Base-by-base conservation (phyloP, 2,113 vertebrate species). In the Isurus oxyrinchus region DNA sequence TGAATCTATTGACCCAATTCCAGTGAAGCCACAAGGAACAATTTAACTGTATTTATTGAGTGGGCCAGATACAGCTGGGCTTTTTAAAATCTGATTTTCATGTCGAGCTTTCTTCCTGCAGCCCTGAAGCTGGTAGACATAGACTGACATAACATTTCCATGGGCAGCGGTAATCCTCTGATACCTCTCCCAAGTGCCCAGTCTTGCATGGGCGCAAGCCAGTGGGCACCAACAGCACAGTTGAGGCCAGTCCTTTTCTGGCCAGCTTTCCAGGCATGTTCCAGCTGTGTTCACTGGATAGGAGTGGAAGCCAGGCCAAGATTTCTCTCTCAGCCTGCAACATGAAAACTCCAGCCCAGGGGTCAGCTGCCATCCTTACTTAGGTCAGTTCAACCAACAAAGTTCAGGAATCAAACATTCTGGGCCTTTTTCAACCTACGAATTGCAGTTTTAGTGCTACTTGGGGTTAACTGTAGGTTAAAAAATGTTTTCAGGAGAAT, bases 291-390 rank as follows among this genome's bases (percentile, higher is more conserved):
- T 44, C 69, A 44, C 49, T 23, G 81, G 40, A 86, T n/a, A 49
- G 23, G 2, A 7, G 84, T 87, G 27, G 55, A 59, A 57, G 27
- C 86, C 86, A 55, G 86, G 86, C 25, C 8, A 1, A 25, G 49
- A 1, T 25, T 27, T 11, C 10, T 25, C 2, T 10, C 3, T 0
- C 0, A 25, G 31, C 11, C 27, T 23, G 21, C 23, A 23, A 7
- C 53, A 14, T 0, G 8, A 35, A 57, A 90, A 57, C 11, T 5
- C 53, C 31, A 90, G 53, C 87, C 53, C 87, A 90, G 27, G 27
- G 25, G 31, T 79, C 76, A 35, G 61, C 61, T 13, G 61, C 61
- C 61, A 31, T 72, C 69, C 27, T 31, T 7, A 6, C 69, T 72
- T 6, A 2, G 69, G 27, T 72, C 69, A 72, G 69, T 66, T 66